Base-by-base conservation (phyloP, 2,113 vertebrate species). In the Centropristis striata region DNA sequence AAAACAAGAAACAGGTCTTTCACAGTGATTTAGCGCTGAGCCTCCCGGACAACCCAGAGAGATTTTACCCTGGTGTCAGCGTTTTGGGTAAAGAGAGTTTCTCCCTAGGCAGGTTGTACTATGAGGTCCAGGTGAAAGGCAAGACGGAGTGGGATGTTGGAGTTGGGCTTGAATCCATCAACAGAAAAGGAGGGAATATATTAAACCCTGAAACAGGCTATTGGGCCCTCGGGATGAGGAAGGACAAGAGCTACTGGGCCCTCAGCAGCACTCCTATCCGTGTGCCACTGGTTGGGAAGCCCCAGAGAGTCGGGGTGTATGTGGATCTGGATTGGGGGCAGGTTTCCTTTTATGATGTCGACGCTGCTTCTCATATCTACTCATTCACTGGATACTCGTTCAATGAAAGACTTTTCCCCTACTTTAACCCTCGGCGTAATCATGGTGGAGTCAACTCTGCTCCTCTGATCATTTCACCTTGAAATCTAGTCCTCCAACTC, bases 321-420 rank as follows among this genome's bases (percentile, higher is more conserved):
- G 85, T 97, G 70, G 96, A 97, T 81, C 81, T 95, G 3, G 93
- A 94, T n/a, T 93, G 87, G 2, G 95, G 95, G 1, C 90, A 95
- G 32, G 94, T 97, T 67, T 96, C 96, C 12, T 97, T 97, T 80
- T 97, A 97, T 60, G 92, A 96, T 0, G 91, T 77, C 16, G 88
- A 91, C 21, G 65, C 80, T 57, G 67, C 61, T 8, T 82, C 86
- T 75, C 94, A 94, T 18, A 95, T 97, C 74, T 96, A 95, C 75
- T 95, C 96, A 0, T 97, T 96, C 86, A 96, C 87, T 8, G 94
- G 94, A 18, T 93, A 83, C 75, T 92, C 88, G 0, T 97, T 97
- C 79, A 92, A 75, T 2, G 95, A 91, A 50, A 94, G 91, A 81
- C 90, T 97, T 1, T 93, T 93, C 81, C 95, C 95, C 0, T 95